A percentile compares a stretch with the other conserved stretches of the same genome.
These are phyloP conservation scores for Acipenser transmontanus DNA, from an alignment of 2,797 vertebrate genomes.

Conservation along the genomic window DNA sequence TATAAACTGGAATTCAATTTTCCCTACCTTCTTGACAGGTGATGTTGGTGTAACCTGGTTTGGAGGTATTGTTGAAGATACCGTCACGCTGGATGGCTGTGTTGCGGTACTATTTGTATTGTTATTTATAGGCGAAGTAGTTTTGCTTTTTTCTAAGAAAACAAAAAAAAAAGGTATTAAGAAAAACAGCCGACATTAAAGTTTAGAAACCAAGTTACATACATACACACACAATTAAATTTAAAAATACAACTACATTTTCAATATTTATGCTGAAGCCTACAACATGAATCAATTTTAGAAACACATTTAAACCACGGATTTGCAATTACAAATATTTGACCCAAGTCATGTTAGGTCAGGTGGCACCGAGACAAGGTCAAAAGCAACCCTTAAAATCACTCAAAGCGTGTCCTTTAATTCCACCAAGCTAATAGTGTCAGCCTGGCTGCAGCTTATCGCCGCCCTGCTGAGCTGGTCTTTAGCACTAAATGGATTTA, in stretches of 20 bases:
- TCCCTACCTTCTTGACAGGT: constrained; percentile 85
- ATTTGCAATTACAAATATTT: no score
- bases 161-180: constrained; percentile 27
- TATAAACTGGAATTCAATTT: neutral
- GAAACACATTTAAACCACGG: no score
- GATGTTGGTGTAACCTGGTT: constrained; percentile 84
- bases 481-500: constrained; percentile 30
- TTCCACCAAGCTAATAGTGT: no score
- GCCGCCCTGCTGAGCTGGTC: no score
- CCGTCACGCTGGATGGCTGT: constrained; percentile 54
- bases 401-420: no score
- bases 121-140: constrained; percentile 63
- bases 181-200: neutral
- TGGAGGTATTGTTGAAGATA: constrained; percentile 64
- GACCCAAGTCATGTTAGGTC: no score
- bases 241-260: no score
- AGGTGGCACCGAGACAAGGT: neutral
- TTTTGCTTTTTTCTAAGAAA: constrained; percentile 81
- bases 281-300: no score
- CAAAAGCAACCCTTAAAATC: neutral
- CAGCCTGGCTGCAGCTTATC: no score
- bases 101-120: constrained; percentile 59
- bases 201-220: no score
- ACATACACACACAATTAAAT: no score
- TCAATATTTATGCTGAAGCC: no score